These are phyloP conservation scores for Nomia melanderi DNA, from an alignment of 1,140 invertebrate genomes.

Conservation along the genomic window DNA sequence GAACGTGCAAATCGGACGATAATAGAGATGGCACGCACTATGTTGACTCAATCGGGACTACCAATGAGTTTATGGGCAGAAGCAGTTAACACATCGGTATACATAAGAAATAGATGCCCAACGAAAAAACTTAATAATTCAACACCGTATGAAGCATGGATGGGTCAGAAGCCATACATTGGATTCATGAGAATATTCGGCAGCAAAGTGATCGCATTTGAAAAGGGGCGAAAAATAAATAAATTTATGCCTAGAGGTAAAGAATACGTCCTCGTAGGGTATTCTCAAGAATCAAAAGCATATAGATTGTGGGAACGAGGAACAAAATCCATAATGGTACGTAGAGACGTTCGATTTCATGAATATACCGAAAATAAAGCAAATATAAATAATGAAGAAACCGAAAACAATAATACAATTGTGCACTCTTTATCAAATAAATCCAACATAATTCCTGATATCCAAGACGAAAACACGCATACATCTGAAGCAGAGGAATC, in stretches of 20 bases:
- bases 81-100: not conserved
- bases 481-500: not conserved
- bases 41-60: not conserved
- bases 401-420: not conserved
- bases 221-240: slow-evolving; percentile 41
- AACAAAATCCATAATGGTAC: not conserved
- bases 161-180: slow-evolving; percentile 33
- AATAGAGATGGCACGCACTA: slow-evolving; percentile 20
- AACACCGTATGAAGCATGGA: slow-evolving; percentile 51
- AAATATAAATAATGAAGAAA: too few species aligned
- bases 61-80: slow-evolving; percentile 10
- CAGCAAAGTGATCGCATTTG: slow-evolving; percentile 52
- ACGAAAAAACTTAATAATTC: slow-evolving; percentile 35
- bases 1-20: slow-evolving; percentile 10
- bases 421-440: not conserved
- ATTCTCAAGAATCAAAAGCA: slow-evolving; percentile 1
- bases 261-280: not conserved
- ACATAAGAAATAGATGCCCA: slow-evolving; percentile 16
- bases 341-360: slow-evolving; percentile 1
- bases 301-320: slow-evolving; percentile 4
- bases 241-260: slow-evolving; percentile 57
- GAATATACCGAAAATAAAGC: not conserved
- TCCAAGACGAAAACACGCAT: not conserved
- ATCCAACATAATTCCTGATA: not conserved
- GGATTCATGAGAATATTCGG: slow-evolving; percentile 64